Evolutionary conservation across 2,113 vertebrate species (phyloP).

Genomic region (Cepphus grylle): DNA sequence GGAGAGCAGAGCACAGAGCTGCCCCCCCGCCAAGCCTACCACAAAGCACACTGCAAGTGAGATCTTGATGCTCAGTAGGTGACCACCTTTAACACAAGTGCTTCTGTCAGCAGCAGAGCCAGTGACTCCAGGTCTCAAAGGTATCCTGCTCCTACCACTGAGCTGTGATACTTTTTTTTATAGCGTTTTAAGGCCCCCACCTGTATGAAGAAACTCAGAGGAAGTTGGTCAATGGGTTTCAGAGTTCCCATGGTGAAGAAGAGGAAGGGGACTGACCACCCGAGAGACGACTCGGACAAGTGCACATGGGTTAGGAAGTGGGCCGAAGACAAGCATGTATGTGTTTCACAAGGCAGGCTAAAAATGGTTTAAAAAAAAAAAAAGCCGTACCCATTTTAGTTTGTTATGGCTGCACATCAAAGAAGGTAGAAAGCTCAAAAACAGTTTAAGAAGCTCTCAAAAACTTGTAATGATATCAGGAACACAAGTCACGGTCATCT

Average conservation of each 20-base stretch:
- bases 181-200: neutral
- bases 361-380: neutral
- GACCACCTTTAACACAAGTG: fast-evolving
- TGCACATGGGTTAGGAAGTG: fast-evolving
- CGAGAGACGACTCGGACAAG: fast-evolving
- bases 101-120: neutral
- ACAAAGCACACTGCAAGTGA: fast-evolving
- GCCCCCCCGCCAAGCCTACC: too few species aligned
- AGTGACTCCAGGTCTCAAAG: neutral
- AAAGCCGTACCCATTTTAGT: fast-evolving
- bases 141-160: neutral
- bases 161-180: neutral
- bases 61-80: fast-evolving
- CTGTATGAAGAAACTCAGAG: neutral
- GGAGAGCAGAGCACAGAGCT: neutral
- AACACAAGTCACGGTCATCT: neutral
- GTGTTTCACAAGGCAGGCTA: neutral
- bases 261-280: neutral
- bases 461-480: neutral
- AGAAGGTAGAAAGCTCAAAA: neutral
- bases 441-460: neutral
- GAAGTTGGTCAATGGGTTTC: neutral
- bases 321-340: fast-evolving
- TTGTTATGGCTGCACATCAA: neutral
- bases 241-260: fast-evolving